These are phyloP conservation scores for Oegoconia quadripuncta DNA, from an alignment of 2,888 invertebrate species.

Conservation along the genomic window DNA sequence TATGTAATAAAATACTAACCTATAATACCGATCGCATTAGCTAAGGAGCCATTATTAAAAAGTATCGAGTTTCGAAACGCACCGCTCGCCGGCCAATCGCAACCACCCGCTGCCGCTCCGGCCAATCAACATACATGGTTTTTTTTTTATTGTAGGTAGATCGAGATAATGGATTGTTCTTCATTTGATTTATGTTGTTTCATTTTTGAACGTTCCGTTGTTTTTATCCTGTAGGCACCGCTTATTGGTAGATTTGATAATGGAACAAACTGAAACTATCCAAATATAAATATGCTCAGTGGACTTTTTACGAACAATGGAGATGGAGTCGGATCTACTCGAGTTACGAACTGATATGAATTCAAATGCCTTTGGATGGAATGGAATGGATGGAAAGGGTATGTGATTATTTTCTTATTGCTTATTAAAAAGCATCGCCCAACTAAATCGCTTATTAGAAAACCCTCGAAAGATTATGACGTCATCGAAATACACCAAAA, in stretches of 20 bases:
- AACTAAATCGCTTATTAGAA: no score
- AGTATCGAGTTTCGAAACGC: constrained; percentile 75
- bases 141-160: constrained; percentile 65
- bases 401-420: no score
- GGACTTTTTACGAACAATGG: no score
- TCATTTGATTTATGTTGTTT: constrained; percentile 73
- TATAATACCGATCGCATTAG: constrained; percentile 75
- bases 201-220: constrained; percentile 32
- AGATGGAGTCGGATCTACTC: no score
- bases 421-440: no score
- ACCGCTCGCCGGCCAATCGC: constrained; percentile 58
- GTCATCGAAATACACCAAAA: no score
- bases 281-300: no score
- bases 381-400: no score
- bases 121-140: constrained; percentile 56
- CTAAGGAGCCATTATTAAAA: constrained; percentile 78
- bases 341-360: no score
- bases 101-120: constrained; percentile 46
- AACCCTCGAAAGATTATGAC: no score
- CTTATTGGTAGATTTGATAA: constrained; percentile 9
- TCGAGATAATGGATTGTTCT: constrained; percentile 75
- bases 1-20: constrained; percentile 73
- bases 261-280: no score
- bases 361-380: no score
- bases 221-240: constrained; percentile 32